Base-by-base conservation (phyloP, 2,113 vertebrate species). In the Chionomys nivalis region DNA sequence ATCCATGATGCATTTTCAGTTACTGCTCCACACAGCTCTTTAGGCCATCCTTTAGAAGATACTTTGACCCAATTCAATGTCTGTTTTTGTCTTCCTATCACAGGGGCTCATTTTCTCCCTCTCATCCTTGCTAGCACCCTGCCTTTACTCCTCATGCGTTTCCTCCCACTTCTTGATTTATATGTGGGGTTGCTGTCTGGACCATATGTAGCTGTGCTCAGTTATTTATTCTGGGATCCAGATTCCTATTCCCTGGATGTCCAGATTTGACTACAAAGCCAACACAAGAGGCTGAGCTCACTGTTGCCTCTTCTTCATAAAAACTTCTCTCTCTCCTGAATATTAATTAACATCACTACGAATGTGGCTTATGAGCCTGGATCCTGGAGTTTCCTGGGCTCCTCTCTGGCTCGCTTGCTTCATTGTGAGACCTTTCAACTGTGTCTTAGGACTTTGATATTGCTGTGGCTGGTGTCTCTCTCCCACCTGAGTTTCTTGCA, bases 91-190 rank as follows among this genome's bases (percentile, higher is more conserved):
- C 58, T n/a, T 42, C 42, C 28, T 11, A 44, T 21, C 7, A 68
- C 19, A 28, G 4, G 7, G 28, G 39, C 28, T 85, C 17, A 55
- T 79, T 94, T 91, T 94, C 70, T 73, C 36, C 58, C 19, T 66
- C 17, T 68, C 49, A 79, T 26, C 61, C 90, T 94, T 75, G 7
- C 42, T 85, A 91, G 72, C 77, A 33, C 26, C 9, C 24, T 79
- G 70, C 79, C 36, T 19, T 86, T 61, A 68, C 8, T 88, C 5
- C 73, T 44, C 36, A 70, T 42, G 66, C 23, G 61, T 42, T 63
- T 96, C 66, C 52, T 88, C 47, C 92, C 23, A 82, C 49, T 87
- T 93, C 39, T 78, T 79, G 44, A 89, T 93, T 88, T 85, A 65
- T 91, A 2, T 23, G 16, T 61, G 79, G 82, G 31, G 19, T 94